Conservation (phyloP, 2,888 invertebrate genomes). For the Beris morrisii region DNA sequence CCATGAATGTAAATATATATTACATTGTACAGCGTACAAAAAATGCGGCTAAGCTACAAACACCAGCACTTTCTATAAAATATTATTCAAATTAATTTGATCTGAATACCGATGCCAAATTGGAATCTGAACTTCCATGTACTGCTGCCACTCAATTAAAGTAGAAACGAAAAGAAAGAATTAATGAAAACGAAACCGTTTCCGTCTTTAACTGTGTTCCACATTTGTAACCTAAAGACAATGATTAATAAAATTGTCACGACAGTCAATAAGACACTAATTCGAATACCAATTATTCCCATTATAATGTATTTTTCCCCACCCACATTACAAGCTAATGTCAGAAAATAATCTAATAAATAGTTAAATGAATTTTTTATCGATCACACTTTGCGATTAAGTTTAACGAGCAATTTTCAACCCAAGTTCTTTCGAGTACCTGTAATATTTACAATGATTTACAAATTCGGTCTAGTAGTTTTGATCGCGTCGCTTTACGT, state of each 20-base stretch:
- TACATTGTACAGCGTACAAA: too few species aligned
- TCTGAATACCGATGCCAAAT: too few species aligned
- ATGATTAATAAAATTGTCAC: constrained; percentile 11
- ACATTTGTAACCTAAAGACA: too few species aligned
- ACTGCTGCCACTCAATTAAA: too few species aligned
- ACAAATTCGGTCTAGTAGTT: constrained; percentile 13
- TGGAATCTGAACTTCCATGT: too few species aligned
- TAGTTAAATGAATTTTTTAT: constrained; percentile 46
- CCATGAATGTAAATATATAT: too few species aligned
- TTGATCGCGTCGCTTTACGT: not conserved
- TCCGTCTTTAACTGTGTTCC: too few species aligned
- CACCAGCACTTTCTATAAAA: not conserved
- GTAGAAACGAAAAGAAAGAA: too few species aligned
- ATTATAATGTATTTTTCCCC: not conserved
- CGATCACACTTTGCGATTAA: constrained; percentile 25
- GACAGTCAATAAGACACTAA: not conserved
- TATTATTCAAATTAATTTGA: not conserved
- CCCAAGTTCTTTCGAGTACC: not conserved
- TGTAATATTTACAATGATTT: constrained; percentile 14
- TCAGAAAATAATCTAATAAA: constrained; percentile 35
- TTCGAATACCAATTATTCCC: constrained; percentile 1
- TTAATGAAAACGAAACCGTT: too few species aligned
- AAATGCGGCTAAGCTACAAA: too few species aligned
- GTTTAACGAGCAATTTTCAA: constrained; percentile 1
- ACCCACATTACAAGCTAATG: not conserved